A percentile compares a stretch with the other conserved stretches of the same genome.
These are phyloP conservation scores for Megamerina dolium DNA, from an alignment of 2,888 invertebrate genomes.

Conservation along the genomic window DNA sequence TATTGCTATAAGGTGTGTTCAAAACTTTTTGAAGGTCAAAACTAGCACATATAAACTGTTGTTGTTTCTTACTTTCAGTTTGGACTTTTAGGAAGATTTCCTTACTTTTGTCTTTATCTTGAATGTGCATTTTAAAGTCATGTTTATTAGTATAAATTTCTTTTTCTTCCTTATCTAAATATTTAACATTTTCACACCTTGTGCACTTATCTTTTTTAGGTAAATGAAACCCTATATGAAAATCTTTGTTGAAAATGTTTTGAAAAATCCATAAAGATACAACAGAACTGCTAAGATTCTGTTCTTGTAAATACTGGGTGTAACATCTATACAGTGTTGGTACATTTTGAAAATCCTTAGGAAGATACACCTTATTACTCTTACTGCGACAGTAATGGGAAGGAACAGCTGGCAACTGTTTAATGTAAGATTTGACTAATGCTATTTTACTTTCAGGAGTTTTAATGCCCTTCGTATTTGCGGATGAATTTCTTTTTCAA, in stretches of 20 bases:
- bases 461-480: too few relatives aligned
- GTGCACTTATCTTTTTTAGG: constrained; percentile 7
- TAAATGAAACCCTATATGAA: too few relatives aligned
- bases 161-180: not conserved
- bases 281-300: not conserved
- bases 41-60: too few relatives aligned
- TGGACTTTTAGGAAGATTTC: constrained; percentile 12
- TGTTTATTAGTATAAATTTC: constrained; percentile 5
- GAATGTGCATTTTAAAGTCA: constrained; percentile 10
- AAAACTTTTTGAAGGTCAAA: too few relatives aligned
- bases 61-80: constrained; percentile 8
- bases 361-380: too few relatives aligned
- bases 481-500: too few relatives aligned
- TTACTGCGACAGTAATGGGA: too few relatives aligned
- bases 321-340: not conserved
- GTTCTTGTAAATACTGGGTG: too few relatives aligned
- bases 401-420: constrained; percentile 4
- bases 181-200: not conserved
- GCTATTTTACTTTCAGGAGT: too few relatives aligned
- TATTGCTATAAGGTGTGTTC: too few relatives aligned
- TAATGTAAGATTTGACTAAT: constrained; percentile 1
- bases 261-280: constrained; percentile 3
- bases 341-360: not conserved
- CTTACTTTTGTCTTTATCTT: too few relatives aligned
- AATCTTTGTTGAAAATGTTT: too few relatives aligned